Evolutionary conservation across 2,888 invertebrate genomes (phyloP), one percentile per base, ranked within the genome.

Genomic region (Torymus texanus): DNA sequence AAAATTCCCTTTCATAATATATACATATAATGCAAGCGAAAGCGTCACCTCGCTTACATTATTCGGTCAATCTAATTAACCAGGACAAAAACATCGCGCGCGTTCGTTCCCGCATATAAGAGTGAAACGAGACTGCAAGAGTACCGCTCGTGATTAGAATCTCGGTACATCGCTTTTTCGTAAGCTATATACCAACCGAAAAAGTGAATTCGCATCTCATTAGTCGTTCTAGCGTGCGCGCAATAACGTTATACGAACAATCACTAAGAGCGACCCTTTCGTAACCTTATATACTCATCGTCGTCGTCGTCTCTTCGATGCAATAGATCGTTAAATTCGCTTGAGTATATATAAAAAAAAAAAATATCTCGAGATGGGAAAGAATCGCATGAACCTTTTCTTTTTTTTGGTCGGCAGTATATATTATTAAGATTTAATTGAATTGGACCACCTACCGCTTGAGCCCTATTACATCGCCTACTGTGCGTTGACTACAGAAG

Each of bases 341-440:
- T 5, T 8, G 41, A 41, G 41, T 21, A 2, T 21, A 21, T 21
- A 21, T 21, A 21, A 2, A 21, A 2, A 21, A 21, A 2, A 21
- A 2, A 21, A 21, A 21, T 2, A 21, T 41, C 41, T 41, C 41
- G 41, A 41, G 41, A 41, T 41, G 5, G 8, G 41, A 41, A 41
- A 41, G 8, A 41, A 41, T 41, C 41, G 8, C 41, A 8, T 41
- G 8, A 8, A 41, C 41, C 41, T 41, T 41, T 41, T 41, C 8
- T 21, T 21, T 1, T 21, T 21, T 1, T 21, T 21, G 21, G 41
- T 41, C 16, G 16, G n/a, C 11, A 13, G 21, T 1, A 51, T 53
- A 41, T 41, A 65, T 75, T 75, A 79, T 75, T 70, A 75, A 41
- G 55, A 65, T 79, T 79, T 79, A 71, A 79, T 79, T 79, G 71